phyloP scores from a whole-genome alignment of 2,113 vertebrate genomes.

The Nesogale talazaci region DNA sequence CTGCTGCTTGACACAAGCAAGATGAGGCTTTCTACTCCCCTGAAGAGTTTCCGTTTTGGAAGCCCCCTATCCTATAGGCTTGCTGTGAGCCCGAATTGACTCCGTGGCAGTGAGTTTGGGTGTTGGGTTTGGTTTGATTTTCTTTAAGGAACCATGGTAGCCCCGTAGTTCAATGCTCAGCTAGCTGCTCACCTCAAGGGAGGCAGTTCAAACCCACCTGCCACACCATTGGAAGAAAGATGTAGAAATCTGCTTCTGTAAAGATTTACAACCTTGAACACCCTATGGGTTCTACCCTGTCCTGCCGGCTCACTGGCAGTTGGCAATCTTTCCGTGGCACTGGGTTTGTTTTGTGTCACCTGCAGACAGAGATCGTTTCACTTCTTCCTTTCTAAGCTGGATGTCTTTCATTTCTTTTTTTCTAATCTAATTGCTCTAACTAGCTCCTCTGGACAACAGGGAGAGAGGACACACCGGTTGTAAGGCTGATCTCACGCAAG shows the following conservation, averaged over 20 bases:
- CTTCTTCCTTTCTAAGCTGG: conserved; percentile 22
- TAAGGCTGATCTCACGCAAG: background rate
- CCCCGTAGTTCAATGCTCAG: too few species aligned
- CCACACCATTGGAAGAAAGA: too few species aligned
- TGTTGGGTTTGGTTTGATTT: too few species aligned
- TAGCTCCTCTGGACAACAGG: background rate
- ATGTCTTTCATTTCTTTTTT: background rate
- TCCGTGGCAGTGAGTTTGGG: background rate
- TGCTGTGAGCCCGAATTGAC: background rate
- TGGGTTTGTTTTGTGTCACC: background rate
- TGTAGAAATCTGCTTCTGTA: too few species aligned
- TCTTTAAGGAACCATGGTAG: too few species aligned
- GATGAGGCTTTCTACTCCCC: background rate
- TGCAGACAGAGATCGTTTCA: conserved; percentile 16
- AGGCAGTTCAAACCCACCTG: too few species aligned
- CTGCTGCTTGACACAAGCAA: background rate
- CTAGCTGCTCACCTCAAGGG: too few species aligned
- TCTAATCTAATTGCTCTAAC: conserved; percentile 13
- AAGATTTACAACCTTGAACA: too few species aligned
- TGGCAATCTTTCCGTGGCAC: too few species aligned
- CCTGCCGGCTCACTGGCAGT: too few species aligned
- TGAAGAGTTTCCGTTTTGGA: background rate
- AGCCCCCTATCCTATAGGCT: background rate
- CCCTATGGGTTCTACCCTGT: too few species aligned
- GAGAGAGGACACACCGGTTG: background rate